A percentile compares a stretch with the other conserved stretches of the same genome.
These are phyloP conservation scores for Oxyura jamaicensis DNA, from an alignment of 2,113 vertebrate species.

Conservation along the genomic window DNA sequence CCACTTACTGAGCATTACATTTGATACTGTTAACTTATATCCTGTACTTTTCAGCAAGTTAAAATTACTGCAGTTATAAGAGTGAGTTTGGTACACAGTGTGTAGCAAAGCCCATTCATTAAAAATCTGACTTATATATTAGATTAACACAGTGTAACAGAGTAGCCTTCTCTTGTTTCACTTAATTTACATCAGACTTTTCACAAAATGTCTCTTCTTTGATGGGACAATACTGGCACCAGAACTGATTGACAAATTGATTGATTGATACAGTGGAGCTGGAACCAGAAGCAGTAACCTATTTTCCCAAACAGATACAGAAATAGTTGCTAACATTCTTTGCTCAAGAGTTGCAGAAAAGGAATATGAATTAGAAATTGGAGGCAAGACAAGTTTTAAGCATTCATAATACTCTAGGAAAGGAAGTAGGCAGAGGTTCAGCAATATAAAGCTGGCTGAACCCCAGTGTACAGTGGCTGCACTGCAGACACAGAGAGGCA, in stretches of 20 bases:
- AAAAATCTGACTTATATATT: background rate
- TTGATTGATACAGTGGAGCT: background rate
- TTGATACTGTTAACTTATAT: background rate
- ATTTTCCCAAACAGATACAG: background rate
- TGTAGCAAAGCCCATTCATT: background rate
- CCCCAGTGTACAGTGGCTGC: background rate
- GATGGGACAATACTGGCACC: background rate
- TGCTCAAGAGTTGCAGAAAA: background rate
- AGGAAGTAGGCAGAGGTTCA: background rate
- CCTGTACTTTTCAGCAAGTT: background rate
- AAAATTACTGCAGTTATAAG: background rate
- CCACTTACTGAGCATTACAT: background rate
- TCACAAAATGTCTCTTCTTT: background rate
- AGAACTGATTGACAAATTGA: background rate
- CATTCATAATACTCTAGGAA: background rate
- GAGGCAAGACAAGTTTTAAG: background rate
- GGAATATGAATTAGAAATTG: background rate
- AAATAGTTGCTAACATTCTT: background rate
- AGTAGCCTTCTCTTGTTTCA: background rate
- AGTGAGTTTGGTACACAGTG: background rate
- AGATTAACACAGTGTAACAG: background rate
- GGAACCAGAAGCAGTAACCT: background rate
- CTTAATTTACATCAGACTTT: background rate
- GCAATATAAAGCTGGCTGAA: background rate
- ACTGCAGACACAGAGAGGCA: background rate